Base-by-base conservation (phyloP, 2,113 vertebrate species). In the Clarias magur region DNA sequence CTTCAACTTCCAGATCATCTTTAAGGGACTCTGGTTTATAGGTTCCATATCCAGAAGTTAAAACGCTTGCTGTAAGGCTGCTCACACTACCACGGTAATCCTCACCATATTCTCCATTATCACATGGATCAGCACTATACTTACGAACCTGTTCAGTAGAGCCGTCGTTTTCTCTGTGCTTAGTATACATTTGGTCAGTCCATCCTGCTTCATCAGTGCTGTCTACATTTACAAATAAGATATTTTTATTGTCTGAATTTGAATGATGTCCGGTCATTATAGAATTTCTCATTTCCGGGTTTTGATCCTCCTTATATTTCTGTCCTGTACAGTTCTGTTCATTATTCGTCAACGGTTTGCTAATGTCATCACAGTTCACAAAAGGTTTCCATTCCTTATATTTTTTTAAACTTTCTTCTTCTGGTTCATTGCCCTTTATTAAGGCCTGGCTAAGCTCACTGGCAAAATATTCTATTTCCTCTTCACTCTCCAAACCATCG, bases 21-120 rank as follows among this genome's bases (percentile, higher is more conserved):
- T 88, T 89, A 70, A 30, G 73, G 0, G 89, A 89, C 80, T 85
- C 91, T 0, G 91, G 89, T 70, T 89, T 89, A 85, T 89, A 92
- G 5, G 93, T 95, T 60, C 93, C 93, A 7, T 94, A 95, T 4
- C 93, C 94, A 0, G 94, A 95, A 1, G 95, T 95, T 88, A 93
- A 86, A 70, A 91, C 70, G 73, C 93, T 95, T 1, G 82, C 82
- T 3, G 91, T 88, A 9, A 92, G 91, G 87, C 93, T 93, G 0
- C 85, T 72, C 42, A 67, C 48, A 60, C 86, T 87, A 4, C 62
- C 85, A 9, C 59, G 81, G 83, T 67, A 63, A 65, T 87, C 85
- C 12, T 83, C 72, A 42, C 3, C 62, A 62, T 13, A 53, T 4
- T 54, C 25, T 63, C 34, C 81, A 21, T 54, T 23, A 57, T 82